Evolutionary conservation across 2,113 vertebrate genomes (phyloP).

Genomic region (Dascyllus trimaculatus): DNA sequence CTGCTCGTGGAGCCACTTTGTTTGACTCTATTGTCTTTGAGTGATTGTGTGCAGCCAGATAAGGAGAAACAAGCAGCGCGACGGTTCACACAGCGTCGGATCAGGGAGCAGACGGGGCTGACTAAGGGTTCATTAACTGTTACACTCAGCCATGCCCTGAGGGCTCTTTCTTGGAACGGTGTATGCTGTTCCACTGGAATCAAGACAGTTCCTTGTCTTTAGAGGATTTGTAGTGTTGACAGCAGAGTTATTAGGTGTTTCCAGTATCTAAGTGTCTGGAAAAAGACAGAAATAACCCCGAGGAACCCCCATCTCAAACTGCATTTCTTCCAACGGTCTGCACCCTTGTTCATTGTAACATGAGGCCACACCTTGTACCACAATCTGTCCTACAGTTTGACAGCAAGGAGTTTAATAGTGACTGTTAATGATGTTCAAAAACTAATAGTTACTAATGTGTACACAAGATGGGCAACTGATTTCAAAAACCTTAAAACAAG

Average conservation of each 20-base stretch:
- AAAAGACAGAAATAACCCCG: conserved; percentile 26
- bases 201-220: conserved; percentile 21
- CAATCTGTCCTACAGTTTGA: too few species aligned
- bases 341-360: too few species aligned
- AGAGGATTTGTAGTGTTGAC: conserved; percentile 42
- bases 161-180: conserved; percentile 41
- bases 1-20: conserved; percentile 18
- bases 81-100: conserved; percentile 21
- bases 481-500: too few species aligned
- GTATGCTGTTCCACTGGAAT: not conserved
- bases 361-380: too few species aligned
- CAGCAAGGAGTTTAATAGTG: too few species aligned
- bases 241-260: conserved; percentile 31
- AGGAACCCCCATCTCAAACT: not conserved
- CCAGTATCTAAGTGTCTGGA: conserved; percentile 27
- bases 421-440: too few species aligned
- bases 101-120: conserved; percentile 52
- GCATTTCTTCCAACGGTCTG: not conserved
- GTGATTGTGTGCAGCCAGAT: conserved; percentile 47
- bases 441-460: too few species aligned
- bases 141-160: conserved; percentile 38
- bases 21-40: conserved; percentile 50
- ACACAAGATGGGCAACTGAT: too few species aligned
- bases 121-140: conserved; percentile 62
- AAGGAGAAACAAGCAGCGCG: conserved; percentile 48